Percentiles rank a stretch among this genome's conserved stretches.
These are phyloP conservation scores for Microdon myrmicae DNA, from an alignment of 2,888 invertebrate genomes.

Conservation along the genomic window DNA sequence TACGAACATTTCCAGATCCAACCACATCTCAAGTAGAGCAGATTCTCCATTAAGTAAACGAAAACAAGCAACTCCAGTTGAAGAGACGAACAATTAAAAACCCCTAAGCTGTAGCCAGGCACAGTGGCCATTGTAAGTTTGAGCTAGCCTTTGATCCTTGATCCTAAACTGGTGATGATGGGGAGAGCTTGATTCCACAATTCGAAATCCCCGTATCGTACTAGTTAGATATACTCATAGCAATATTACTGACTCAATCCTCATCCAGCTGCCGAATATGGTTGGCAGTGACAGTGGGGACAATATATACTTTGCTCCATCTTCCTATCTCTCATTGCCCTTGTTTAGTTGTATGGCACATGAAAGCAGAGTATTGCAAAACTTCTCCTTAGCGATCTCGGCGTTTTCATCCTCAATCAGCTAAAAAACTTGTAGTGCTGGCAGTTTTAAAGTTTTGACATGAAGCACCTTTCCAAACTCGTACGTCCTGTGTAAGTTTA, in stretches of 20 bases:
- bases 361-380: conserved; percentile 20
- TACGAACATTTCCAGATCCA: no score
- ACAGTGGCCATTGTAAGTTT: conserved; percentile 41
- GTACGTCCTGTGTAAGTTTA: conserved; percentile 26
- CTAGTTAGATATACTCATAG: no score
- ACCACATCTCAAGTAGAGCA: no score
- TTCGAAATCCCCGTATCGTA: conserved; percentile 25
- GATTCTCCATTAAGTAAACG: no score
- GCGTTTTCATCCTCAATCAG: conserved; percentile 40
- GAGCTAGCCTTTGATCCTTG: conserved; percentile 39
- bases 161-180: conserved; percentile 32
- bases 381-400: conserved; percentile 33
- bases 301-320: no score
- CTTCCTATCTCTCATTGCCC: no score
- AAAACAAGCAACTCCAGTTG: no score
- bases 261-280: background rate
- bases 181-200: conserved; percentile 25
- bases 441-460: conserved; percentile 46
- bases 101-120: no score
- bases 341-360: no score
- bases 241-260: conserved; percentile 22
- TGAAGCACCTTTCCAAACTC: conserved; percentile 34
- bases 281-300: conserved; percentile 4
- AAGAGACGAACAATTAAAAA: no score
- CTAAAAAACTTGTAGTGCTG: conserved; percentile 18